phyloP scores from a whole-genome alignment of 2,113 vertebrate species.

The Parotia lawesii region DNA sequence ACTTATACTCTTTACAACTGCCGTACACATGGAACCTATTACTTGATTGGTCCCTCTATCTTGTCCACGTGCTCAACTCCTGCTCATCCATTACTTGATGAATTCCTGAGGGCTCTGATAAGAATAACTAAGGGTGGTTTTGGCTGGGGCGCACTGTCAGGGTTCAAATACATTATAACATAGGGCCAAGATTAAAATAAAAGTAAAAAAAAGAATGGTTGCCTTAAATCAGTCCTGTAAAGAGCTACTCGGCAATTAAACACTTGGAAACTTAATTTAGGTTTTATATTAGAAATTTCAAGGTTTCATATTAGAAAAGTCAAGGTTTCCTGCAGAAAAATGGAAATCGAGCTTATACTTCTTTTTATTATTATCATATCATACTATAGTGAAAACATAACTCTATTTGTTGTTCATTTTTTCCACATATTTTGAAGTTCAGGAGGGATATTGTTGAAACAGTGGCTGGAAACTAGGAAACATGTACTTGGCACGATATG shows the following conservation, averaged over 20 bases:
- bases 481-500: not conserved
- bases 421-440: not conserved
- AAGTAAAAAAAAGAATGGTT: accelerated
- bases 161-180: not conserved
- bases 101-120: no score
- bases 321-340: not conserved
- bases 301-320: not conserved
- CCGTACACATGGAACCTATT: no score
- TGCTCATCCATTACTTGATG: no score
- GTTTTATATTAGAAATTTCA: not conserved
- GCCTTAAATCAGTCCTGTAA: not conserved
- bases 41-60: no score
- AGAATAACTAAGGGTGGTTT: no score
- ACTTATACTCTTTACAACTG: no score
- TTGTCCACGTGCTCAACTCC: no score
- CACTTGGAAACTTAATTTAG: not conserved
- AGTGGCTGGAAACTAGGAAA: not conserved
- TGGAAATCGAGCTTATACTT: not conserved
- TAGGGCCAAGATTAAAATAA: not conserved
- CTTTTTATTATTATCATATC: not conserved
- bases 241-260: not conserved
- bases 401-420: not conserved
- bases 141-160: no score
- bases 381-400: not conserved
- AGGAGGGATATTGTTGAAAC: not conserved